Evolutionary conservation across 2,797 vertebrate genomes (phyloP), one percentile per base, ranked within the genome.

Genomic region (Sciaenops ocellatus): DNA sequence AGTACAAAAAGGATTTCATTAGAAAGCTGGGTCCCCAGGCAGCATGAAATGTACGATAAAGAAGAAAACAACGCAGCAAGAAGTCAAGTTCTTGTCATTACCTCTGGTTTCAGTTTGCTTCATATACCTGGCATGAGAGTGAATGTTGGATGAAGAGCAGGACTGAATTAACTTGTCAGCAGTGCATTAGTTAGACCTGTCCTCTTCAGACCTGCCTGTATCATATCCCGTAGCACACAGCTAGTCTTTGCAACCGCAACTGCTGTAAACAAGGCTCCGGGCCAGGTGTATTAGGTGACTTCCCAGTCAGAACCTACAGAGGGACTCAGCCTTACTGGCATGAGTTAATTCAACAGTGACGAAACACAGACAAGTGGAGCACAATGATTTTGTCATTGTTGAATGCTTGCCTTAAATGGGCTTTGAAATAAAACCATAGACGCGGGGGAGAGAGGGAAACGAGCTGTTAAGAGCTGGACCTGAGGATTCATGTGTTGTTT

Each of bases 281-380:
- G 83, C 89, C 90, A 91, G 83, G 75, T 85, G 54, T 51, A 91
- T 88, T 77, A 79, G 70, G 54, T 87, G 73, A 83, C 80, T 61
- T 80, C 71, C 22, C 70, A 78, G 44, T 61, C 68, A 61, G 67
- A 72, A 11, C 63, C 72, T 44, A 64, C 62, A 59, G 24, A 66
- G 26, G 51, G 73, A 74, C 56, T 68, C 59, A 44, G 66, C 60
- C 65, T 73, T 26, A 62, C 84, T 78, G 85, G 76, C 73, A 75
- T 38, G 64, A 75, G 71, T 88, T 62, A 54, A 79, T 79, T 83
- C 78, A 76, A 71, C 63, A 73, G 66, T 73, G 80, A 89, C 66
- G 73, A 85, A 87, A 80, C 63, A 46, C 26, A 74, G 82, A 55
- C 57, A 52, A 79, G 68, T 15, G 8, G 81, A 78, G 61, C 34